These are phyloP conservation scores for Corapipo altera DNA, from an alignment of 2,113 vertebrate genomes.

Conservation along the genomic window DNA sequence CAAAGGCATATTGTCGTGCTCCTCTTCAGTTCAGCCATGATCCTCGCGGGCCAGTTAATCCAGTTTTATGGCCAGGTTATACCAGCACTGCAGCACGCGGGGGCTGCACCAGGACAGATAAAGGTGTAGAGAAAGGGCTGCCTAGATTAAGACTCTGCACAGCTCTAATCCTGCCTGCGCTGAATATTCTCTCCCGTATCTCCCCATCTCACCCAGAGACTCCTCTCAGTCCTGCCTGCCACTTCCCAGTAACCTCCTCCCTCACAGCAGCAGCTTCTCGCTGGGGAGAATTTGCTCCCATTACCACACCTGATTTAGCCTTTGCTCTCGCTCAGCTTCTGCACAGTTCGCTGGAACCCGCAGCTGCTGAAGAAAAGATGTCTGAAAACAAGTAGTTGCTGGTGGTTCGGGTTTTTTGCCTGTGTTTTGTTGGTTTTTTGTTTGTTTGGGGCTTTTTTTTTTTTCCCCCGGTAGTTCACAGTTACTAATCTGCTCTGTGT, in stretches of 20 bases:
- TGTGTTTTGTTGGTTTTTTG: background rate
- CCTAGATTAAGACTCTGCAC: constrained; percentile 45
- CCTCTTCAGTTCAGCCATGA: constrained; percentile 41
- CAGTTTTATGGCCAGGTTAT: constrained; percentile 70
- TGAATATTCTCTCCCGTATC: background rate
- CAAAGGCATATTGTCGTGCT: constrained; percentile 29
- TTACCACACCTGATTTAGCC: constrained; percentile 49
- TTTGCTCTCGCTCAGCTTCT: constrained; percentile 4
- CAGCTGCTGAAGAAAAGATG: background rate
- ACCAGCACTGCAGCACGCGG: constrained; percentile 38
- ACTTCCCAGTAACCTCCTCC: constrained; percentile 20
- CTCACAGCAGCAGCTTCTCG: background rate
- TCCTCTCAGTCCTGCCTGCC: background rate
- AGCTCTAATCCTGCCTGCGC: constrained; percentile 46
- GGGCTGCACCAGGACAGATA: constrained; percentile 52
- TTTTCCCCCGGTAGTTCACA: background rate
- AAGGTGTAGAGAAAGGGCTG: constrained; percentile 55
- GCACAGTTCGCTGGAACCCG: background rate
- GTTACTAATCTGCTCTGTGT: background rate
- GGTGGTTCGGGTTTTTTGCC: background rate
- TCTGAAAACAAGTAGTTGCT: background rate
- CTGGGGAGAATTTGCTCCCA: background rate
- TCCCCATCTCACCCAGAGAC: constrained; percentile 21
- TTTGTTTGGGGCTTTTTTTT: too few species aligned
- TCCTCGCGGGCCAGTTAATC: constrained; percentile 56